Evolutionary conservation across 2,888 invertebrate genomes (phyloP).

Genomic region (Cantharis rustica): DNA sequence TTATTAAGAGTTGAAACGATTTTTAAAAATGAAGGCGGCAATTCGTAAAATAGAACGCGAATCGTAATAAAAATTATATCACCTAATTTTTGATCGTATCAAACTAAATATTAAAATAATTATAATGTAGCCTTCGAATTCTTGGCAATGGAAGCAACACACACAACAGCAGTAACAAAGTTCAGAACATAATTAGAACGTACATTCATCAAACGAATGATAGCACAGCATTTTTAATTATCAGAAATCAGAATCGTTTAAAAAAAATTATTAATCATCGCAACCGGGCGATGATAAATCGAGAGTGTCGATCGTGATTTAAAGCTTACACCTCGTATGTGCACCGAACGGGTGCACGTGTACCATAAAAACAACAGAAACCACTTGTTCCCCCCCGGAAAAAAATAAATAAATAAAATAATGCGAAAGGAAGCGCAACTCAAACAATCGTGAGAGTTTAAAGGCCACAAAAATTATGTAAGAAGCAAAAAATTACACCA

Average conservation of each 20-base stretch:
- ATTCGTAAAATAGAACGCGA: no score
- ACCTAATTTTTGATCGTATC: slow-evolving; percentile 1
- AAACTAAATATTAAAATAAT: slow-evolving; percentile 1
- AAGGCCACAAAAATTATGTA: not conserved
- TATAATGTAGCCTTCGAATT: slow-evolving; percentile 11
- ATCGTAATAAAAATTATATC: not conserved
- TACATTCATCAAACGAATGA: not conserved
- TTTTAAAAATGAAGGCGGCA: no score
- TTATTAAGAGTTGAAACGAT: no score
- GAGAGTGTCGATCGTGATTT: not conserved
- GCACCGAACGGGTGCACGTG: not conserved
- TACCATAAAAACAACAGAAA: not conserved
- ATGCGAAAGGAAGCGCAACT: not conserved
- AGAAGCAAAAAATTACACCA: not conserved
- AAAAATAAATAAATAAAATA: no score
- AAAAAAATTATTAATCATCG: slow-evolving; percentile 2
- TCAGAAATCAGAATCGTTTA: not conserved
- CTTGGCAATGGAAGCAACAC: slow-evolving; percentile 8
- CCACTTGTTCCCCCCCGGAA: not conserved
- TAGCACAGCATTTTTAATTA: not conserved
- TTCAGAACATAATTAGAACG: slow-evolving; percentile 14
- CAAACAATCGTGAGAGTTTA: not conserved
- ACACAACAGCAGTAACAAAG: slow-evolving; percentile 5
- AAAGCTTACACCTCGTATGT: not conserved
- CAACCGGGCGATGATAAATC: not conserved